phyloP scores from a whole-genome alignment of 1,140 invertebrate genomes.

The Apis cerana region DNA sequence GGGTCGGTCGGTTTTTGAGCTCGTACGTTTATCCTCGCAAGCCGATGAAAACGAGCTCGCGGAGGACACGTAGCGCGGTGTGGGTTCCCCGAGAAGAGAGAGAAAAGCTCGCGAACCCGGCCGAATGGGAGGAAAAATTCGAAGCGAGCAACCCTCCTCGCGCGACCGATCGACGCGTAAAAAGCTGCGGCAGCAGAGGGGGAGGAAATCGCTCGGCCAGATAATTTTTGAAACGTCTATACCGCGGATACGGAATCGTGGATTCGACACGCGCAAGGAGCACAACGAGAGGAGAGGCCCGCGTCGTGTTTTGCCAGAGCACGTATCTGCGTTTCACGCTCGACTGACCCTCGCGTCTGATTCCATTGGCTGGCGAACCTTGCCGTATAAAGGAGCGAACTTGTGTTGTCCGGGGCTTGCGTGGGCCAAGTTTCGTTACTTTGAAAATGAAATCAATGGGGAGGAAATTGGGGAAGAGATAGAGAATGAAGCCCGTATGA shows the following conservation, averaged over 20 bases:
- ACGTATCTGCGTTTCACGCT: constrained; percentile 17
- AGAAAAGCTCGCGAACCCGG: background rate
- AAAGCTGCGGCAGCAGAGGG: background rate
- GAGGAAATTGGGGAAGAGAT: constrained; percentile 1
- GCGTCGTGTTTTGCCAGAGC: too few species aligned
- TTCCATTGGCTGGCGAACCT: constrained; percentile 4
- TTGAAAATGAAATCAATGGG: background rate
- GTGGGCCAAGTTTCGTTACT: background rate
- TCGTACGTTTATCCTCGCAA: constrained; percentile 43
- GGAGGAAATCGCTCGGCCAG: background rate
- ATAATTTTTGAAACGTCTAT: background rate
- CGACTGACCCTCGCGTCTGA: constrained; percentile 5
- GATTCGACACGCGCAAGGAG: too few species aligned
- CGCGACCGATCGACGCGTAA: background rate
- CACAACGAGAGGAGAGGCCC: too few species aligned
- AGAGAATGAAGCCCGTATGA: too few species aligned
- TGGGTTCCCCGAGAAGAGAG: background rate
- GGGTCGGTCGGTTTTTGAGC: constrained; percentile 17
- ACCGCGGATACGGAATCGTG: background rate
- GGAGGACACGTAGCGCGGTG: background rate
- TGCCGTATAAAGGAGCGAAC: background rate
- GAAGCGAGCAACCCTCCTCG: background rate
- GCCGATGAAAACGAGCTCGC: constrained; percentile 43
- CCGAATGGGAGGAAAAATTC: background rate
- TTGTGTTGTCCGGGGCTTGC: background rate